A percentile compares a stretch with the other conserved stretches of the same genome.
Conservation (phyloP, 2,888 invertebrate genomes). For the Byasa hedistus region DNA sequence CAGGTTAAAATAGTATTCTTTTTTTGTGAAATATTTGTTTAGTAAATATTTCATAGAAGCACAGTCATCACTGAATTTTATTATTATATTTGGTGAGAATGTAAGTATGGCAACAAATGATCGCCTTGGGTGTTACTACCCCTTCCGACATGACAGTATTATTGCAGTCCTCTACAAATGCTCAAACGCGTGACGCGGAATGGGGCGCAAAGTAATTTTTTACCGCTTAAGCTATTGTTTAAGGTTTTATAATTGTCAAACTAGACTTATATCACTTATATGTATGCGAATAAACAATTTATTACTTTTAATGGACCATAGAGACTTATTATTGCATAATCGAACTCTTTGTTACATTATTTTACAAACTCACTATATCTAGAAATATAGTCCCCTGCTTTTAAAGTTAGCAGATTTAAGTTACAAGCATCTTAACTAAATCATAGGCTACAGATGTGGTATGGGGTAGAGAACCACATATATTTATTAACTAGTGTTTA, state of each 20-base stretch:
- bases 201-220: slow-evolving; percentile 42
- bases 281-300: slow-evolving; percentile 41
- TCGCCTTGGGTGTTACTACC: neutral
- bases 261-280: slow-evolving; percentile 47
- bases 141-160: slow-evolving; percentile 21
- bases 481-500: slow-evolving; percentile 30
- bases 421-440: slow-evolving; percentile 31
- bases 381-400: slow-evolving; percentile 23
- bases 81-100: slow-evolving; percentile 6
- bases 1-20: no score
- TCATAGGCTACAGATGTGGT: slow-evolving; percentile 9
- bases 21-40: no score
- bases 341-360: slow-evolving; percentile 44
- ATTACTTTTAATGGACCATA: slow-evolving; percentile 34
- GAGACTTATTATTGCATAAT: slow-evolving; percentile 47
- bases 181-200: slow-evolving; percentile 28
- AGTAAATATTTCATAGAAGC: neutral
- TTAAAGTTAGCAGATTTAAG: slow-evolving; percentile 26
- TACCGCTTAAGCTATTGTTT: slow-evolving; percentile 41
- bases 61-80: neutral
- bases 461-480: slow-evolving; percentile 7
- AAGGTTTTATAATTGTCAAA: slow-evolving; percentile 46
- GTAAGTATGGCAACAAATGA: neutral
- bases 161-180: slow-evolving; percentile 30
- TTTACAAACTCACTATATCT: slow-evolving; percentile 25